Conservation (phyloP, 2,888 invertebrate genomes). For the Drosophila longiperda region DNA sequence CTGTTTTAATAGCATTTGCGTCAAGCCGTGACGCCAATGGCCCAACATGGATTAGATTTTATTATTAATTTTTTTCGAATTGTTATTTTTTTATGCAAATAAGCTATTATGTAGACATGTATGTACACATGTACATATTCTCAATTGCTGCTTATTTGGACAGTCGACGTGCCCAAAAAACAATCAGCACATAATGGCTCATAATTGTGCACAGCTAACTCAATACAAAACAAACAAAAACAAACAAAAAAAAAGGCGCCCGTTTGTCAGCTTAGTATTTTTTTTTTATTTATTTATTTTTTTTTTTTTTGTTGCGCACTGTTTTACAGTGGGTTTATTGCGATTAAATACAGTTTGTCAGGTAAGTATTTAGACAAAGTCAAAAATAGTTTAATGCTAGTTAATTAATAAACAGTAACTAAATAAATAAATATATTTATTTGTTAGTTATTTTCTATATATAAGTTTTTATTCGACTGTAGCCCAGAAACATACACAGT, state of each 20-base stretch:
- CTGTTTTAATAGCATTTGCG: conserved; percentile 77
- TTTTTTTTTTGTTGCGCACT: not conserved
- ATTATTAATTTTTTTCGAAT: not conserved
- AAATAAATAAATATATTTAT: not conserved
- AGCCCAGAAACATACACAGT: not conserved
- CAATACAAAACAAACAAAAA: conserved; percentile 14
- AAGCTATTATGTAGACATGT: not conserved
- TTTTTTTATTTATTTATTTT: no score
- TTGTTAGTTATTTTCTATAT: not conserved
- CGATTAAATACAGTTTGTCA: not conserved
- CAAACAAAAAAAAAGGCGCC: conserved; percentile 32
- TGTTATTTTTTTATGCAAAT: conserved; percentile 3
- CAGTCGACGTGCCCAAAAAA: conserved; percentile 48
- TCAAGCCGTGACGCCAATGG: conserved; percentile 63
- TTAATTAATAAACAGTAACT: not conserved
- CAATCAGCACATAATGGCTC: conserved; percentile 44
- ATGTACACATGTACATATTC: conserved; percentile 7
- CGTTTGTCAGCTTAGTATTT: conserved; percentile 29
- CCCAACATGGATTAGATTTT: conserved; percentile 67
- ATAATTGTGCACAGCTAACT: conserved; percentile 38
- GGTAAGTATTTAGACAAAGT: not conserved
- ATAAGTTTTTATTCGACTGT: not conserved
- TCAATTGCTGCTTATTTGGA: conserved; percentile 38
- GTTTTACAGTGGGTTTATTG: not conserved
- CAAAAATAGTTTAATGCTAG: not conserved